phyloP scores from a whole-genome alignment of 2,797 vertebrate species.

The Platalea minor region DNA sequence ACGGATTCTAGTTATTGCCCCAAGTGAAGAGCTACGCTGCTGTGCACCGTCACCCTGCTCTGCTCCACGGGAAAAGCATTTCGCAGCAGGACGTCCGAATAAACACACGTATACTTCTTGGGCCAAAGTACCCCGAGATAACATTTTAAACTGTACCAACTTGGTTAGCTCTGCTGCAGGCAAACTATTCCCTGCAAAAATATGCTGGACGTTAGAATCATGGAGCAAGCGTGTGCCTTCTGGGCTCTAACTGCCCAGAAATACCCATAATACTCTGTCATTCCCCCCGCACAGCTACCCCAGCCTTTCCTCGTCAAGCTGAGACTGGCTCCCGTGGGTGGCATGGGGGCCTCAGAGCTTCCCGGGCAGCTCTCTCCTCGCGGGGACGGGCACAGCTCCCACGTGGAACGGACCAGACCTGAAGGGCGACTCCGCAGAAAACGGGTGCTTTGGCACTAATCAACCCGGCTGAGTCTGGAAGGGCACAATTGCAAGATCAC shows the following conservation, averaged over 20 bases:
- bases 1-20: neutral
- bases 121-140: neutral
- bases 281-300: neutral
- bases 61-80: neutral
- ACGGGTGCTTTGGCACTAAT: neutral
- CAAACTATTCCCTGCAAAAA: neutral
- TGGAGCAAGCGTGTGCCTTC: neutral
- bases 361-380: neutral
- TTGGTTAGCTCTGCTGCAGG: neutral
- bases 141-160: neutral
- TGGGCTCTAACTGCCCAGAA: neutral
- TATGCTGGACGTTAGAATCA: neutral
- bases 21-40: neutral
- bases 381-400: rapidly evolving
- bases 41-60: neutral
- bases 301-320: neutral
- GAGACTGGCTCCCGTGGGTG: neutral
- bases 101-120: neutral
- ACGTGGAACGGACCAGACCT: rapidly evolving
- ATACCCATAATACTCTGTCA: neutral
- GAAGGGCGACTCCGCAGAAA: neutral
- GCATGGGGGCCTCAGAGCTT: neutral
- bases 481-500: neutral
- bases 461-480: neutral
- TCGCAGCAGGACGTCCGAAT: neutral